Percentiles rank a stretch among this genome's conserved stretches.
Evolutionary conservation across 2,888 invertebrate genomes (phyloP).

Genomic region (Torymus texanus): DNA sequence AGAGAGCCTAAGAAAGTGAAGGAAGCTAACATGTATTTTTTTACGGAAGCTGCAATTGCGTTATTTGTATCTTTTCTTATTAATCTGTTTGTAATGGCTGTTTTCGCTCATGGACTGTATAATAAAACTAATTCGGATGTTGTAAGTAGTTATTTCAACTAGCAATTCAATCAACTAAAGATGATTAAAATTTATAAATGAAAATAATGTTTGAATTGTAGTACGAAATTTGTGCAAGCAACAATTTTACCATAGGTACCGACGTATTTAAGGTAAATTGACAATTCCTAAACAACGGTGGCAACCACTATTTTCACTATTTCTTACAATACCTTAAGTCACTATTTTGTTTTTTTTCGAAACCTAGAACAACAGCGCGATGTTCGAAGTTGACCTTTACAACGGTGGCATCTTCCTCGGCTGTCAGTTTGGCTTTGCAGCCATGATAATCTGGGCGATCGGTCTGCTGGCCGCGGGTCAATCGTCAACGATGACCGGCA

Average conservation of each 20-base stretch:
- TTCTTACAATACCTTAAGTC: too few relatives aligned
- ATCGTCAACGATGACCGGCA: constrained; percentile 88
- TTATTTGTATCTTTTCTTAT: constrained; percentile 90
- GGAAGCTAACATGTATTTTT: constrained; percentile 91
- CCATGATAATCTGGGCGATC: constrained; percentile 91
- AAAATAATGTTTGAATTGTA: constrained; percentile 54
- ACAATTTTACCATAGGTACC: constrained; percentile 66
- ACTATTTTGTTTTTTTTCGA: neutral
- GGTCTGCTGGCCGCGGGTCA: constrained; percentile 90
- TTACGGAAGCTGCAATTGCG: constrained; percentile 87
- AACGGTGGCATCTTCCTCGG: constrained; percentile 86
- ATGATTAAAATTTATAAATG: too few relatives aligned
- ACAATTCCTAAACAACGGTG: neutral
- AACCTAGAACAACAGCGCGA: constrained; percentile 62
- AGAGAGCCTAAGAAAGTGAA: constrained; percentile 82
- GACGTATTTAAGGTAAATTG: constrained; percentile 74
- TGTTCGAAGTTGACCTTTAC: constrained; percentile 82
- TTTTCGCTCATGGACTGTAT: constrained; percentile 89
- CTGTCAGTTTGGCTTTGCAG: constrained; percentile 84
- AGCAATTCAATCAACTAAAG: too few relatives aligned
- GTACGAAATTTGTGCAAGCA: constrained; percentile 65
- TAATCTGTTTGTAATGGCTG: constrained; percentile 91
- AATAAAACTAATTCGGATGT: constrained; percentile 83
- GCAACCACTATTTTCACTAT: too few relatives aligned
- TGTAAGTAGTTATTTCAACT: constrained; percentile 75